Conservation (phyloP, 2,113 vertebrate genomes). For the Megalops atlanticus region DNA sequence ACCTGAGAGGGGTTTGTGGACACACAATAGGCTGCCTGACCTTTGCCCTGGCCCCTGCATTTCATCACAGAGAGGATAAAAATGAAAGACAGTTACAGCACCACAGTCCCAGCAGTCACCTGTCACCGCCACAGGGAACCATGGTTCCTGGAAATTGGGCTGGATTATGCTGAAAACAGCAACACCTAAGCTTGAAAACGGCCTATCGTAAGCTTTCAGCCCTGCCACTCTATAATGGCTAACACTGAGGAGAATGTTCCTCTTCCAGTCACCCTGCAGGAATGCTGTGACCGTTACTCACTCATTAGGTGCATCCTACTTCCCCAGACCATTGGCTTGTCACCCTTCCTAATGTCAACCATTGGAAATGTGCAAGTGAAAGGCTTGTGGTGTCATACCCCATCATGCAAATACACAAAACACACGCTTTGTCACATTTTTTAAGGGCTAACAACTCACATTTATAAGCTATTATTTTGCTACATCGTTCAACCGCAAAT, state of each 20-base stretch:
- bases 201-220: neutral
- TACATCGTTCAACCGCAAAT: no score
- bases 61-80: conserved; percentile 52
- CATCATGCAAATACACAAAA: no score
- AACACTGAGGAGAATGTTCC: neutral
- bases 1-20: conserved; percentile 23
- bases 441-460: neutral
- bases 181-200: neutral
- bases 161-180: neutral
- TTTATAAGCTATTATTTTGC: neutral
- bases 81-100: conserved; percentile 20
- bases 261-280: neutral
- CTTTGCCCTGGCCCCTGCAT: conserved; percentile 47
- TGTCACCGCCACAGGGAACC: neutral
- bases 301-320: no score
- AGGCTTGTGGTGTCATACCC: no score
- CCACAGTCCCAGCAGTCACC: neutral
- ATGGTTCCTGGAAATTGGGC: neutral
- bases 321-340: no score
- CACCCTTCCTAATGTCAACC: no score
- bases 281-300: no score
- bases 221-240: no score
- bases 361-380: no score
- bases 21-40: conserved; percentile 6
- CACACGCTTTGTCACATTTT: no score